A percentile compares a stretch with the other conserved stretches of the same genome.
phyloP scores from a whole-genome alignment of 2,888 invertebrate genomes.

The Alloplasta piceator region DNA sequence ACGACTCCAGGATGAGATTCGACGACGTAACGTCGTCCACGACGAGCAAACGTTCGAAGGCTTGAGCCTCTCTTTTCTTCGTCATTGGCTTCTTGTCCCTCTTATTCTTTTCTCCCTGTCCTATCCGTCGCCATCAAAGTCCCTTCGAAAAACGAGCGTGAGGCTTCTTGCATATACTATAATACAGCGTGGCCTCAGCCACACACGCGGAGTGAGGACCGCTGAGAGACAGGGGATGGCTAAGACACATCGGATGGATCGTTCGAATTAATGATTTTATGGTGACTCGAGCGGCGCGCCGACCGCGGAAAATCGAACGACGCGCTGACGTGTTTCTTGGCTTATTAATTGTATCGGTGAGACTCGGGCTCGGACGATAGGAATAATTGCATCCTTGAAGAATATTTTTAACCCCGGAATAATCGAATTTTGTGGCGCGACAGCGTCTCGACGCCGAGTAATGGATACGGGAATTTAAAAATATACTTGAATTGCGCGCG shows the following conservation, averaged over 20 bases:
- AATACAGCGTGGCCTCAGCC: neutral
- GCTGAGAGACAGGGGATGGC: conserved; percentile 19
- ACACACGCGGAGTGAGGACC: conserved; percentile 27
- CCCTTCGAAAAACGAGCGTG: conserved; percentile 58
- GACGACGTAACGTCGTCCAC: conserved; percentile 57
- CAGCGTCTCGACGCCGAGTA: no score
- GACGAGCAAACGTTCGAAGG: conserved; percentile 42
- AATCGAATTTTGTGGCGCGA: neutral
- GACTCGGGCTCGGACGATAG: neutral
- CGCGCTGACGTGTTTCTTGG: neutral
- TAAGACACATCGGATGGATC: conserved; percentile 39
- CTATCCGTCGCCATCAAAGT: conserved; percentile 68
- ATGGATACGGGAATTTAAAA: no score
- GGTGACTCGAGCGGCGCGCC: neutral
- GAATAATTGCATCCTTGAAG: neutral
- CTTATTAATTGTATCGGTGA: conserved; percentile 2
- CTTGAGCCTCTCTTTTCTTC: conserved; percentile 58
- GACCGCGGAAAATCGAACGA: neutral
- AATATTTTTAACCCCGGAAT: neutral
- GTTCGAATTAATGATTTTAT: conserved; percentile 29
- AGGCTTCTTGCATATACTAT: conserved; percentile 31
- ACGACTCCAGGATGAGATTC: conserved; percentile 44
- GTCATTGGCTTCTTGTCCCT: conserved; percentile 18
- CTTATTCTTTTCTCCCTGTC: conserved; percentile 39
- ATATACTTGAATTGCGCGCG: no score